phyloP scores from a whole-genome alignment of 2,888 invertebrate species.

The Noctuana brunneofusca region DNA sequence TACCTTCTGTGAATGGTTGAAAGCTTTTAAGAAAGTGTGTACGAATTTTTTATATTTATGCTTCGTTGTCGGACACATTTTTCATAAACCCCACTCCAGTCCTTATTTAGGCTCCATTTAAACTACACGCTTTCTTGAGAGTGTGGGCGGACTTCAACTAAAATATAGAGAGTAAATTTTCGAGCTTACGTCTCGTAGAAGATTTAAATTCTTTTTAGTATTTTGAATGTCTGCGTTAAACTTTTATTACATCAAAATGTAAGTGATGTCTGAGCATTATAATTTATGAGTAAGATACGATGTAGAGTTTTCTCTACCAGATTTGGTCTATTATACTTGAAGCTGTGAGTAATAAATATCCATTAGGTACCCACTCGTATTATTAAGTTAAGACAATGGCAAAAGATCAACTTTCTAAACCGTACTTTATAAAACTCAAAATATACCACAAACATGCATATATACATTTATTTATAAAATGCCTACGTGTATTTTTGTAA shows the following conservation, averaged over 20 bases:
- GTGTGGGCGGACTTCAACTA: slow-evolving; percentile 9
- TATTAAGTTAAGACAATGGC: too few species aligned
- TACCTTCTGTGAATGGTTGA: slow-evolving; percentile 3
- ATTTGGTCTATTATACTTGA: too few species aligned
- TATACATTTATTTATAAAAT: too few species aligned
- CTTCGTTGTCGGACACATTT: slow-evolving; percentile 10
- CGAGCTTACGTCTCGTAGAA: slow-evolving; percentile 4
- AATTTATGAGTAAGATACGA: too few species aligned
- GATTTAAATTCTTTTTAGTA: slow-evolving; percentile 6
- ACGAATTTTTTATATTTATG: slow-evolving; percentile 9
- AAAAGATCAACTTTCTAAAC: too few species aligned
- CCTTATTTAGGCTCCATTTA: slow-evolving; percentile 19
- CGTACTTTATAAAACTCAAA: too few species aligned
- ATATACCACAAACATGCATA: too few species aligned
- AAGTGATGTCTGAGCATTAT: neutral
- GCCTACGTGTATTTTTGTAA: too few species aligned
- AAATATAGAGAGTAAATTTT: slow-evolving; percentile 18
- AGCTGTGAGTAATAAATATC: too few species aligned
- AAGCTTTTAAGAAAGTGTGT: slow-evolving; percentile 8
- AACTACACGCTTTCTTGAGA: slow-evolving; percentile 18
- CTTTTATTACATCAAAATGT: neutral
- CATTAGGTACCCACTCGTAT: too few species aligned
- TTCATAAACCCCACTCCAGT: slow-evolving; percentile 10
- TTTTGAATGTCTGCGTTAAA: neutral
- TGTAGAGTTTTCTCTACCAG: too few species aligned